Percentiles rank a stretch among this genome's conserved stretches.
These are phyloP conservation scores for Amblyornis subalaris DNA, from an alignment of 2,113 vertebrate species.

Conservation along the genomic window DNA sequence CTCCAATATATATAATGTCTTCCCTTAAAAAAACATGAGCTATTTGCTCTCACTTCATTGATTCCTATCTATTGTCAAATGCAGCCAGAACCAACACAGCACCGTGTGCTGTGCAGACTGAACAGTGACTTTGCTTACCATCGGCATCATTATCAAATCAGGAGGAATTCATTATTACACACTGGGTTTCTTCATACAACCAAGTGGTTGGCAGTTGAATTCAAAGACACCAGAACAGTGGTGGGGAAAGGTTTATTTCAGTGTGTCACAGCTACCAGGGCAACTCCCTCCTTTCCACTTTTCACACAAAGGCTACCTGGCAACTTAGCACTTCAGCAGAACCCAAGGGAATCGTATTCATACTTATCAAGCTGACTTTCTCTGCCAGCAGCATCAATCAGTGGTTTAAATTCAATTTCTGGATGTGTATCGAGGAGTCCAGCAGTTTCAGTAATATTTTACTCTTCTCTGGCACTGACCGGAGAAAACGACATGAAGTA, in stretches of 20 bases:
- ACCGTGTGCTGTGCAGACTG: background rate
- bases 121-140: background rate
- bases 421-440: rapidly evolving
- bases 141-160: background rate
- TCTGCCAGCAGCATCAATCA: background rate
- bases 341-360: background rate
- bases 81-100: background rate
- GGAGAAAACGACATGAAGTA: background rate
- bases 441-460: background rate
- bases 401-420: background rate
- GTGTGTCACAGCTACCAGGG: background rate
- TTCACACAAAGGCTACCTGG: background rate
- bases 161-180: background rate
- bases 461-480: background rate
- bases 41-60: background rate
- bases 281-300: background rate
- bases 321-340: background rate
- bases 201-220: background rate
- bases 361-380: background rate
- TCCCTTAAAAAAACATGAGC: background rate
- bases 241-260: background rate
- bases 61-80: background rate
- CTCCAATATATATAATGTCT: background rate
- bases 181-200: background rate
- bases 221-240: background rate